These are phyloP conservation scores for human (Homo sapiens) DNA, from an alignment of 2,113 vertebrate genomes.

Conservation along the genomic window DNA sequence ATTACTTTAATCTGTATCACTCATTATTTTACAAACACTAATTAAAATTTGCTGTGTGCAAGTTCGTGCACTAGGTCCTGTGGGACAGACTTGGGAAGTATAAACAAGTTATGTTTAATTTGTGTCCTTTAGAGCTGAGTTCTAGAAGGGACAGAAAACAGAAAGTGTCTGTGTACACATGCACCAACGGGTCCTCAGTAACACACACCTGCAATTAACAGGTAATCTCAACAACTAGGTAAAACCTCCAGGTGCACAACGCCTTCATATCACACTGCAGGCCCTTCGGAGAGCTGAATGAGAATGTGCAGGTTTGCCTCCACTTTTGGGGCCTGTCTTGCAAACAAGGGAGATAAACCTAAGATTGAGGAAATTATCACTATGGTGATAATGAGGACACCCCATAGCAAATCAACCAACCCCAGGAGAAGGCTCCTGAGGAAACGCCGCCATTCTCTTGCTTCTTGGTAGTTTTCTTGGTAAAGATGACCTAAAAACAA, in stretches of 20 bases:
- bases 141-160: not conserved
- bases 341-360: not conserved
- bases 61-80: not conserved
- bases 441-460: not conserved
- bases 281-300: not conserved
- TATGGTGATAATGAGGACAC: not conserved
- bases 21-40: conserved; percentile 1
- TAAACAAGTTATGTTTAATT: not conserved
- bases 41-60: conserved; percentile 10
- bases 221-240: not conserved
- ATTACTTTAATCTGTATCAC: not conserved
- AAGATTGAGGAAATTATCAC: not conserved
- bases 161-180: not conserved
- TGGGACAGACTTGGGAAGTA: not conserved
- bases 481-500: not conserved
- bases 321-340: not conserved
- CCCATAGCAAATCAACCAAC: not conserved
- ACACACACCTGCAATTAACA: not conserved
- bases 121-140: not conserved
- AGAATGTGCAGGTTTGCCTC: not conserved
- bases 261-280: not conserved
- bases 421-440: not conserved
- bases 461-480: not conserved
- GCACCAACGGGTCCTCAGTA: not conserved
- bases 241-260: not conserved